Base-by-base conservation (phyloP, 2,888 invertebrate genomes). In the Hyalella azteca region DNA sequence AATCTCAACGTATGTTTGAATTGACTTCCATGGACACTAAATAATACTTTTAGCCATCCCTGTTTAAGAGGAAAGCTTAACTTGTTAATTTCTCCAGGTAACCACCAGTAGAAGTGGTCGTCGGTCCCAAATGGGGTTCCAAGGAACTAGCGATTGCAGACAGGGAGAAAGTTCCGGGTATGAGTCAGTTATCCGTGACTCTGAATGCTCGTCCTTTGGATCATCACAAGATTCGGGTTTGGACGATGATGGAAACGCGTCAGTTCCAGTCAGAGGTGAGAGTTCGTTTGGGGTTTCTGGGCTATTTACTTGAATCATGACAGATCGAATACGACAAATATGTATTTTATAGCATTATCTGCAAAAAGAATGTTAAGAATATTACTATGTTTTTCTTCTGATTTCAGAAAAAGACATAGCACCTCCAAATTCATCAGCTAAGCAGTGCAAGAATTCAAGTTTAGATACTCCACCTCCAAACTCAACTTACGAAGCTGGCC, bases 101-200 rank as follows among this genome's bases (percentile, higher is more conserved):
- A 82, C 81, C 32, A 79, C 79, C 29, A 78, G 81, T 0, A 50
- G 77, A 19, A 77, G 81, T 4, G 54, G 83, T 9, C 40, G 75
- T 0, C 75, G 75, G 13, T 75, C 75, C 5, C 75, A 75, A 13
- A 39, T 48, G 29, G 75, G 75, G 7, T 40, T 48, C 29, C 36
- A 36, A 36, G 66, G 66, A 3, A 15, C 36, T 2, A 75, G 40
- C 29, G 75, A 75, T 50, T 81, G 81, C 60, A 80, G 83, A 80
- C 91, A 94, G 77, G 94, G 95, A 3, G 95, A 95, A 87, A 95
- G 94, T 86, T 90, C 90, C 45, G 96, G 96, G 0, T 96, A 96
- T 86, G 96, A 96, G 87, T 95, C 95, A 86, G 94, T 96, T 85
- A 93, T 95, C 15, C 90, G 95, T 82, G 95, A 95, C 88, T 84